Evolutionary conservation across 2,888 invertebrate species (phyloP), one percentile per base, ranked within the genome.

Genomic region (Drosophila robusta): DNA sequence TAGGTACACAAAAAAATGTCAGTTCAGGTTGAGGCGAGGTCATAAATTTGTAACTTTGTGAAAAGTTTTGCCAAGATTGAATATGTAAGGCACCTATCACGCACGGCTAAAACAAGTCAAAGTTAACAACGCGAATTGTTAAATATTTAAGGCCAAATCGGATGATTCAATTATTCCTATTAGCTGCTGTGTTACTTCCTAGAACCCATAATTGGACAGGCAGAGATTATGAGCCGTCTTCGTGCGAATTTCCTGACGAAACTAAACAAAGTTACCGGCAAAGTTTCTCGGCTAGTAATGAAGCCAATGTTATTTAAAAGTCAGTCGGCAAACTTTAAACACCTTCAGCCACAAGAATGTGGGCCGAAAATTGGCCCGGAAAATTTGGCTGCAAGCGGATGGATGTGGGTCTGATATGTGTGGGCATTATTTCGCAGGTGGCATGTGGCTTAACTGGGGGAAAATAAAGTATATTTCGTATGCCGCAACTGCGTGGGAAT

Each of bases 311-410:
- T 75, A 84, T 75, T 81, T 70, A 70, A 78, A 78, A 87, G 71
- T 80, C 65, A 63, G 66, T 18, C 54, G 64, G 47, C 47, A 62
- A 85, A 82, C 63, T 86, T 82, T 69, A 82, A 80, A 51, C 68
- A 54, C 64, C 84, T 63, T 55, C 55, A 65, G 55, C 61, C 62
- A 42, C 75, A 70, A 34, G 9, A 50, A 61, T 60, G 51, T 58
- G 50, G 46, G 57, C 51, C 51, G 57, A 65, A 61, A 69, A 63
- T 67, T 55, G 47, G 34, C 9, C 29, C 24, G 12, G 29, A 7
- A 26, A 32, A 26, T 14, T 7, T 26, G 8, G n/a, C 7, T 12
- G 26, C 7, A 7, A 1, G 2, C 26, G 26, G 26, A 22, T 22
- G 22, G 22, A 22, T 3, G 22, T 8, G 8, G 26, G 3, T 22